Evolutionary conservation across 2,888 invertebrate species (phyloP).

Genomic region (Eustalomyia histrio): DNA sequence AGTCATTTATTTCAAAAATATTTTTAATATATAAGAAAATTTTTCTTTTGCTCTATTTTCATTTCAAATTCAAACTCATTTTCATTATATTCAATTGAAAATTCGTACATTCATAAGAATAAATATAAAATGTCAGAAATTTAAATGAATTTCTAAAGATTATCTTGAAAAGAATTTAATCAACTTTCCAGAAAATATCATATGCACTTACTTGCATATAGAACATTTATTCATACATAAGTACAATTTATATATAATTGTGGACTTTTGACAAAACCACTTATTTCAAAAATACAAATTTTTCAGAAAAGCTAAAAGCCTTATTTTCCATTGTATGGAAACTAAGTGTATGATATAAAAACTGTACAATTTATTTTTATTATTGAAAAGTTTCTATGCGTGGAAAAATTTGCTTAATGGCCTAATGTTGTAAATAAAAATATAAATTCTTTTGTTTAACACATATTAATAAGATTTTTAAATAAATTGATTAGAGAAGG

Average conservation of each 20-base stretch:
- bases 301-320: no score
- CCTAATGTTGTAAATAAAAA: no score
- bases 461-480: no score
- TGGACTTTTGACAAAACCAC: no score
- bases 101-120: background rate
- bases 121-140: background rate
- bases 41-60: background rate
- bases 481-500: no score
- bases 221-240: background rate
- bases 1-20: background rate
- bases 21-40: background rate
- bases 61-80: background rate
- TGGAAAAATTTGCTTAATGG: no score
- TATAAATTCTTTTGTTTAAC: no score
- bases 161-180: slow-evolving; percentile 24
- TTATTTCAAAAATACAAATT: no score
- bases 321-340: no score
- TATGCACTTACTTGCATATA: background rate
- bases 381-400: no score
- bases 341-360: no score
- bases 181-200: slow-evolving; percentile 1
- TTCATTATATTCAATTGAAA: background rate
- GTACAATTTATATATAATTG: background rate
- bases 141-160: background rate
- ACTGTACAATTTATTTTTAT: no score